Base-by-base conservation (phyloP, 92 coral and sea anemone genomes). In the Hydrozoanthus gracilis region DNA sequence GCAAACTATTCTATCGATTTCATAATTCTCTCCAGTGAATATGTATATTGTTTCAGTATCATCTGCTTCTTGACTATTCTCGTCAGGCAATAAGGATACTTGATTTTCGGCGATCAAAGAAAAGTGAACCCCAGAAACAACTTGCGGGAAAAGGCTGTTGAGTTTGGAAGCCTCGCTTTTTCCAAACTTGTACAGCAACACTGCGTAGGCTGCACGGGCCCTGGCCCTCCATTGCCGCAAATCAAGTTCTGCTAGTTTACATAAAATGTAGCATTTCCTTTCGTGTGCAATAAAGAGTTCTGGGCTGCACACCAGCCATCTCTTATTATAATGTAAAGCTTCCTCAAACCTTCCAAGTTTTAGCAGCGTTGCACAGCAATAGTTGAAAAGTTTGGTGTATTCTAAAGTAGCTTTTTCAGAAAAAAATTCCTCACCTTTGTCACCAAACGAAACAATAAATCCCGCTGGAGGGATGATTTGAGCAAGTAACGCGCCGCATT, bases 191-290 rank as follows among this genome's bases (percentile, higher is more conserved):
- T 45, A 61, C 0, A 78, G 71, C 7, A 78, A 16, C 15, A 78
- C 35, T 1, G 83, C 83, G 70, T 58, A 58, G 71, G 83, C 83
- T 5, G 55, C 83, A 39, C 83, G 83, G 16, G 83, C 83, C 45
- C 71, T 78, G 51, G 44, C 15, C 64, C 48, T 78, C 83, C 83
- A 78, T 15, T 44, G 48, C n/a, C 44, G 70, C 56, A 7, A 7
- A 7, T 44, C 17, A 0, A 35, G 6, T 58, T 78, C 54, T 6
- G 83, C 83, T 6, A 78, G 46, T 17, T 56, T 78, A 17, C 83
- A 78, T n/a, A 78, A 58, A 45, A 60, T 12, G 44, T 44, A 6
- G 4, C 58, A 52, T n/a, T 78, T 78, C 5, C 16, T 44, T 49
- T 35, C n/a, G 4, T 79, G 84, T 61, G 84, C 84, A 46, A 13